phyloP scores from a whole-genome alignment of 2,113 vertebrate genomes.

The Erinaceus europaeus region DNA sequence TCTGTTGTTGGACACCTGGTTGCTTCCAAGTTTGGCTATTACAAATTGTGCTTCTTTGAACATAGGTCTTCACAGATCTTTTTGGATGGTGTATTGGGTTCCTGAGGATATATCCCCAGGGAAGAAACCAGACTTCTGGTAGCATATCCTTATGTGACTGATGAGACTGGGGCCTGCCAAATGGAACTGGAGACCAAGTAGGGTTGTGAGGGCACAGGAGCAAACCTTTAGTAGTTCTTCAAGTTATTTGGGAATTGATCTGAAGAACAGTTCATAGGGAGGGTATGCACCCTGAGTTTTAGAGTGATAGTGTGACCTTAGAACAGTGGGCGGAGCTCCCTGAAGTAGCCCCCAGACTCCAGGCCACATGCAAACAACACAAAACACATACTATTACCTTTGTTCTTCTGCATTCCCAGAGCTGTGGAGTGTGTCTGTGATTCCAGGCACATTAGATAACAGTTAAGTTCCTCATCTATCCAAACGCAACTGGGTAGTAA shows the following conservation, averaged over 20 bases:
- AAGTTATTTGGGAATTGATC: neutral
- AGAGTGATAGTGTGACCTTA: neutral
- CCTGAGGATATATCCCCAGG: too few species aligned
- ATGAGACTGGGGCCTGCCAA: neutral
- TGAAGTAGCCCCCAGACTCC: neutral
- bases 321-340: neutral
- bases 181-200: neutral
- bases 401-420: neutral
- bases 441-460: neutral
- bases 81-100: too few species aligned
- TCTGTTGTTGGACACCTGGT: too few species aligned
- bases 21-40: too few species aligned
- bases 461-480: neutral
- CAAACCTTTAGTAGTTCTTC: neutral
- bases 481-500: neutral
- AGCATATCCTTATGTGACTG: neutral
- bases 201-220: neutral
- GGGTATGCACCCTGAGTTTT: neutral
- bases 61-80: too few species aligned
- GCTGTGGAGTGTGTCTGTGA: constrained; percentile 1
- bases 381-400: neutral
- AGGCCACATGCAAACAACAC: neutral
- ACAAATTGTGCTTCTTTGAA: too few species aligned
- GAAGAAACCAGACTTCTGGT: neutral
- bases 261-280: neutral